phyloP scores from a whole-genome alignment of 2,797 vertebrate genomes.

The Chrosomus eos region DNA sequence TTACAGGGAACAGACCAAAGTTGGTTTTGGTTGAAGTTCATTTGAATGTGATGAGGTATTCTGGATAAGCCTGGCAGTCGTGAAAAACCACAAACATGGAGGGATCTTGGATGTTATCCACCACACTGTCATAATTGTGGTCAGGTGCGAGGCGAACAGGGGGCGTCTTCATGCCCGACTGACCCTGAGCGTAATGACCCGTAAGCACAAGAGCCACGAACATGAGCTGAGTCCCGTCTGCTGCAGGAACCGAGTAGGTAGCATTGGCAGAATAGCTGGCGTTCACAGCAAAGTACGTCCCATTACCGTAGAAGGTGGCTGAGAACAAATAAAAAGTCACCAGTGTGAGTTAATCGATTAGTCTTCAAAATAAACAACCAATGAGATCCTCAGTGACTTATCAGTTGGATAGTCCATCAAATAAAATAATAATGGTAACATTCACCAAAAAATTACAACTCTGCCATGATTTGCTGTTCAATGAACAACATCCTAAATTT shows the following conservation, averaged over 20 bases:
- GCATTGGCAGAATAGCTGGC: slow-evolving; percentile 66
- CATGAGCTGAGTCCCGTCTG: slow-evolving; percentile 68
- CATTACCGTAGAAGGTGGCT: slow-evolving; percentile 65
- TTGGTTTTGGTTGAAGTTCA: slow-evolving; percentile 16
- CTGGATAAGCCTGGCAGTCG: slow-evolving; percentile 71
- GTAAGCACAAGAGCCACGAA: slow-evolving; percentile 73
- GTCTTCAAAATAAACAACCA: background rate
- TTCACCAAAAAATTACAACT: background rate
- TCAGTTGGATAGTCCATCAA: background rate
- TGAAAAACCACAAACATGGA: slow-evolving; percentile 72
- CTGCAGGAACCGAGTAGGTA: slow-evolving; percentile 61
- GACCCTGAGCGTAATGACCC: slow-evolving; percentile 60
- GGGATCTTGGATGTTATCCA: slow-evolving; percentile 59
- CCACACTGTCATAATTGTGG: slow-evolving; percentile 67
- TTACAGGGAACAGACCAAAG: background rate
- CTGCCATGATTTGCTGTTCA: background rate
- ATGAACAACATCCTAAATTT: background rate
- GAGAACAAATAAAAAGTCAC: background rate
- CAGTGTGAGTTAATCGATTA: background rate
- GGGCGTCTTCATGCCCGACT: slow-evolving; percentile 52
- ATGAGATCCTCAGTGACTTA: background rate
- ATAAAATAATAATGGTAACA: background rate
- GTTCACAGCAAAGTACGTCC: slow-evolving; percentile 72
- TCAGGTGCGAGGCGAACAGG: slow-evolving; percentile 5
- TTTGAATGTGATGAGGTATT: slow-evolving; percentile 76